A percentile compares a stretch with the other conserved stretches of the same genome.
Conservation (phyloP, 2,113 vertebrate genomes). For the Tetrao urogallus region DNA sequence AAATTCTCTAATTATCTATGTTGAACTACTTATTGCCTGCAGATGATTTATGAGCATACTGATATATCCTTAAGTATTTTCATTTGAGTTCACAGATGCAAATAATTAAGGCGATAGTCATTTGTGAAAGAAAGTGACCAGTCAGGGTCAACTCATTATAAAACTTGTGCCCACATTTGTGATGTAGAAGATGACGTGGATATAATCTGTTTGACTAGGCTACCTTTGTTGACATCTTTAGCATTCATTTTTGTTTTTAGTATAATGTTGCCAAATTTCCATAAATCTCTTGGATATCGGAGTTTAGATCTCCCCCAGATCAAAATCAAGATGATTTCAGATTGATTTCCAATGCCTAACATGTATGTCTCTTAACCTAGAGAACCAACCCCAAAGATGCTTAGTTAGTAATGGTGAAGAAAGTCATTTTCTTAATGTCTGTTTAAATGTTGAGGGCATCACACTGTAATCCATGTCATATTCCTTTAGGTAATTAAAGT, state of each 20-base stretch:
- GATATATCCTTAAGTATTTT: constrained; percentile 90
- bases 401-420: not conserved
- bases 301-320: not conserved
- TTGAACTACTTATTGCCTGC: constrained; percentile 90
- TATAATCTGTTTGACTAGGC: constrained; percentile 24
- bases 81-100: constrained; percentile 92
- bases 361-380: not conserved
- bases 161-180: constrained; percentile 56
- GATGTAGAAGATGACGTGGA: constrained; percentile 40
- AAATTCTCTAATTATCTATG: constrained; percentile 94
- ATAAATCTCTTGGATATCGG: not conserved
- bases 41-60: constrained; percentile 90
- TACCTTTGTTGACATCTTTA: constrained; percentile 37
- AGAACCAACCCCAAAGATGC: not conserved
- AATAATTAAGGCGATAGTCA: constrained; percentile 90
- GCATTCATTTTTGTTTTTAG: not conserved
- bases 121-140: constrained; percentile 80
- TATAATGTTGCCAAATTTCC: not conserved
- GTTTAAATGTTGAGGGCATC: not conserved
- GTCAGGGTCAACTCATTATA: constrained; percentile 84
- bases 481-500: not conserved
- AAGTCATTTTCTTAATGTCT: not conserved
- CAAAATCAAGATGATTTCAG: not conserved
- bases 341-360: not conserved
- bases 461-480: not conserved